phyloP scores from a whole-genome alignment of 2,797 vertebrate species.

The Esox masquinongy region DNA sequence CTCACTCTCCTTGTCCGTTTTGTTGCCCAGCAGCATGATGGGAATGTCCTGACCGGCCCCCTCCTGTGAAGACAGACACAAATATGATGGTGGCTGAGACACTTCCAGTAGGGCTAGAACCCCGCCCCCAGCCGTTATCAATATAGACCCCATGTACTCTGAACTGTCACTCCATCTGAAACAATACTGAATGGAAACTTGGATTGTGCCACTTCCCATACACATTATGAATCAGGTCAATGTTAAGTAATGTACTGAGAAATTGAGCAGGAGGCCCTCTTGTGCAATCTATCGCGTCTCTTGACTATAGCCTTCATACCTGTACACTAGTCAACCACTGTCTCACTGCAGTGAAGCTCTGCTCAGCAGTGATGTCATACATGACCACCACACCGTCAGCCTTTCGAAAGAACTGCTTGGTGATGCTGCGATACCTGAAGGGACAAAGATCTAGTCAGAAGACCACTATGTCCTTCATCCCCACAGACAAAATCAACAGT shows the following conservation, averaged over 20 bases:
- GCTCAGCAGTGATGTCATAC: slow-evolving; percentile 86
- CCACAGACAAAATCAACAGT: not conserved
- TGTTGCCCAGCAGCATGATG: slow-evolving; percentile 90
- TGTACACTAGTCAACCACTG: slow-evolving; percentile 89
- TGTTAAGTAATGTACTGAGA: no score
- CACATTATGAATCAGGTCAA: no score
- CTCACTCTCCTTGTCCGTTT: slow-evolving; percentile 83
- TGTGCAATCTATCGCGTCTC: no score
- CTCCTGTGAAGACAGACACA: slow-evolving; percentile 71
- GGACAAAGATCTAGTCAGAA: not conserved
- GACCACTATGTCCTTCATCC: not conserved
- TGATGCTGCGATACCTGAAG: slow-evolving; percentile 90
- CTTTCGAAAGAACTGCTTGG: slow-evolving; percentile 95
- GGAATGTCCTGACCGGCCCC: slow-evolving; percentile 81
- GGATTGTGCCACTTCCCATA: not conserved
- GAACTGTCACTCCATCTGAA: not conserved
- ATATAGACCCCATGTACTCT: not conserved
- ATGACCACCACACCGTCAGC: slow-evolving; percentile 89
- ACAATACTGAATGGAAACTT: not conserved
- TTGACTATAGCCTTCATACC: slow-evolving; percentile 63
- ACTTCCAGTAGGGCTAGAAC: not conserved
- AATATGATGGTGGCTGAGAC: not conserved
- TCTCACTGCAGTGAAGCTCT: slow-evolving; percentile 85
- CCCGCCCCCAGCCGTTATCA: not conserved
- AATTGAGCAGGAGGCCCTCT: no score